Percentiles rank a stretch among this genome's conserved stretches.
phyloP scores from a whole-genome alignment of 2,113 vertebrate genomes.

The Potamarius usumacintae region DNA sequence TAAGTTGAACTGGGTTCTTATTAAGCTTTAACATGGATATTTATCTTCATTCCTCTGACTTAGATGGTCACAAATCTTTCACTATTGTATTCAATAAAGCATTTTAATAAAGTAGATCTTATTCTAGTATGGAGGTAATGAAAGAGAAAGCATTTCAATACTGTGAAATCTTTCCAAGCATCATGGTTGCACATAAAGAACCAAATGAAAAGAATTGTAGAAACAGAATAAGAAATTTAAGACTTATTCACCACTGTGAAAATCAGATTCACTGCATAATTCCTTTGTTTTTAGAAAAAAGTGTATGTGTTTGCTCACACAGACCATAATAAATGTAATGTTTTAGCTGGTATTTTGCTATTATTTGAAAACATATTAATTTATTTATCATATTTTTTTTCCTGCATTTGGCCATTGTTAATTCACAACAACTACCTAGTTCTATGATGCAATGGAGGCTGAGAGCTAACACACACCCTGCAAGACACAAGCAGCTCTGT shows the following conservation, averaged over 20 bases:
- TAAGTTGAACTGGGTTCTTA: background rate
- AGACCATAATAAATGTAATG: background rate
- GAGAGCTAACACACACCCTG: background rate
- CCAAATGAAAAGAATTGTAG: background rate
- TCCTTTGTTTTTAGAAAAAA: background rate
- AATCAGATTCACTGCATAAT: background rate
- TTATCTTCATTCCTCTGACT: background rate
- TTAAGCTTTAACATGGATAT: background rate
- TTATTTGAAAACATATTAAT: background rate
- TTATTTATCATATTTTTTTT: background rate
- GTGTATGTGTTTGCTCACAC: background rate
- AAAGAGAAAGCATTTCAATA: background rate
- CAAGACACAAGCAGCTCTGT: background rate
- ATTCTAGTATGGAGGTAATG: background rate
- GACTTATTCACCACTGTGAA: background rate
- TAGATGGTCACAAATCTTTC: background rate
- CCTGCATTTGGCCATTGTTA: background rate
- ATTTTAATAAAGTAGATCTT: background rate
- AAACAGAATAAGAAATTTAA: background rate
- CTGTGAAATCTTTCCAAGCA: background rate
- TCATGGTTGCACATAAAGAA: background rate
- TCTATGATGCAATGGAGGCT: background rate
- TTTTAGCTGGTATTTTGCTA: background rate
- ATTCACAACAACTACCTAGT: background rate
- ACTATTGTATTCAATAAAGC: background rate